Percentiles rank a stretch among this genome's conserved stretches.
phyloP scores from a whole-genome alignment of 2,113 vertebrate species.

The Microtus ochrogaster region DNA sequence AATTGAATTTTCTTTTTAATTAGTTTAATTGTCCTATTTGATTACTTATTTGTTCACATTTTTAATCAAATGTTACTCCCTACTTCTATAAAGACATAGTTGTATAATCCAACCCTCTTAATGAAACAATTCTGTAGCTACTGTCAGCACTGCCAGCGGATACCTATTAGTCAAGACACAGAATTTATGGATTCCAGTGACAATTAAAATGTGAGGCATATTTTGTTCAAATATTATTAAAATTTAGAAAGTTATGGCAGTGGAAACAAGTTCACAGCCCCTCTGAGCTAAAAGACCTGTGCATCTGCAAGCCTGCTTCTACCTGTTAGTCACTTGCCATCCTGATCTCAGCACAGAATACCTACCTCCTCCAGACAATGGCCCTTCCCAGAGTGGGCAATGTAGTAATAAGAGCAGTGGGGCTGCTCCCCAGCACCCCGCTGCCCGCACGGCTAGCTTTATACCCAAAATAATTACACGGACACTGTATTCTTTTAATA shows the following conservation, averaged over 20 bases:
- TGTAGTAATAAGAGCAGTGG: too few relatives aligned
- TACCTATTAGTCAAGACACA: background rate
- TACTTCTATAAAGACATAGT: background rate
- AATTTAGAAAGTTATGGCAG: background rate
- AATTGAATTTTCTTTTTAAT: background rate
- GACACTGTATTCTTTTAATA: too few relatives aligned
- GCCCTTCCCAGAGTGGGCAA: background rate
- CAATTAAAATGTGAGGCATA: background rate
- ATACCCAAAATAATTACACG: too few relatives aligned
- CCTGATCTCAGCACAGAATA: background rate
- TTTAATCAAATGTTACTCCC: background rate
- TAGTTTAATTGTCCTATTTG: background rate
- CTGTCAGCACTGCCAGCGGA: background rate
- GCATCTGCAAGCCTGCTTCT: background rate
- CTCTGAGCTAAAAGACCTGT: accelerated
- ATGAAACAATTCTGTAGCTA: background rate
- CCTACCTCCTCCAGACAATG: background rate
- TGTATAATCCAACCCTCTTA: background rate
- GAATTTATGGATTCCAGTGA: background rate
- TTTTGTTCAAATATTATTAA: slow-evolving; percentile 1
- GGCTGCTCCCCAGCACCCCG: too few relatives aligned
- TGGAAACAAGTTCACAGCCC: background rate
- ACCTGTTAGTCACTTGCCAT: background rate
- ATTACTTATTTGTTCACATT: background rate
- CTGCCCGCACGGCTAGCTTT: too few relatives aligned